Conservation (phyloP, 2,113 vertebrate species). For the Pollimyrus isidori region DNA sequence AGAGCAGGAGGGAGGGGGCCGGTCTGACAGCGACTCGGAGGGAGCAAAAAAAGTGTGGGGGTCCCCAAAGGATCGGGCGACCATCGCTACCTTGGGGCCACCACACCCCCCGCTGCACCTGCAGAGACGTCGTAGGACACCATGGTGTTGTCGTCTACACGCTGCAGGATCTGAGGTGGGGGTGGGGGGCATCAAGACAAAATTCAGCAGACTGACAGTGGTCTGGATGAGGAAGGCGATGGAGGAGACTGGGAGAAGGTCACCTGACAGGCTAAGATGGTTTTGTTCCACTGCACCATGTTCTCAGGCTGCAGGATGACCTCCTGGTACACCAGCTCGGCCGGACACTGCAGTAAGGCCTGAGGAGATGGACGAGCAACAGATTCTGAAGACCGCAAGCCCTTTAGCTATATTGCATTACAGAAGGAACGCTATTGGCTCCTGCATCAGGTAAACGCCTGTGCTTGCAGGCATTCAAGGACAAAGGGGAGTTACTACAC, state of each 20-base stretch:
- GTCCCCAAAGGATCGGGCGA: background rate
- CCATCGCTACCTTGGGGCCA: conserved; percentile 76
- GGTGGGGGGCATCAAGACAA: background rate
- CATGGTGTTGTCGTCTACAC: conserved; percentile 87
- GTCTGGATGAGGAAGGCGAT: background rate
- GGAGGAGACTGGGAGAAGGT: background rate
- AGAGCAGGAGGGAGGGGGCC: conserved; percentile 29
- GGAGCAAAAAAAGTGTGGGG: background rate
- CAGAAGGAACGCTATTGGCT: background rate
- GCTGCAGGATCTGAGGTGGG: conserved; percentile 74
- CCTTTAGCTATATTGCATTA: background rate
- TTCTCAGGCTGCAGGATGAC: conserved; percentile 92
- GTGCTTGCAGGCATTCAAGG: background rate
- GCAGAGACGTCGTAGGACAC: conserved; percentile 85
- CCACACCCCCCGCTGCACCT: conserved; percentile 80
- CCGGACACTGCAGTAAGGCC: conserved; percentile 83
- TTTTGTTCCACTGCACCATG: conserved; percentile 93
- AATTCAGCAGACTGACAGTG: background rate
- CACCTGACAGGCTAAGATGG: conserved; percentile 84
- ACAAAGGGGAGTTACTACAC: background rate
- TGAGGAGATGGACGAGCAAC: conserved; percentile 33
- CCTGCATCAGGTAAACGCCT: background rate
- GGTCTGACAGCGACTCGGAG: background rate
- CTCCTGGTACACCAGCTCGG: conserved; percentile 89
- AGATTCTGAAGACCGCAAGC: background rate